Conservation (phyloP, 1,140 invertebrate species). For the Aphelenchoides fujianensis region DNA sequence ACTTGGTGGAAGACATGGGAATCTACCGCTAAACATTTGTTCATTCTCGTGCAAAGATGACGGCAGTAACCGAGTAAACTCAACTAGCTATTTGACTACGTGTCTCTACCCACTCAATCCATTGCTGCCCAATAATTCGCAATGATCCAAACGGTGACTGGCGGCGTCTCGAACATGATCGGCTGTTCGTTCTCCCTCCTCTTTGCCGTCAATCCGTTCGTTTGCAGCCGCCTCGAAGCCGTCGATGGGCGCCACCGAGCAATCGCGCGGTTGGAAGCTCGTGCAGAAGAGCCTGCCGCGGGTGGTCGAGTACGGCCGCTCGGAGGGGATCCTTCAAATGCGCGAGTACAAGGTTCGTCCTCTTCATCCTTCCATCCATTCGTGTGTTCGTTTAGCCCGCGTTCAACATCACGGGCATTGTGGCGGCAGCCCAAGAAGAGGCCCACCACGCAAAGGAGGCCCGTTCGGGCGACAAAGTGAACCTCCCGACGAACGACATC, state of each 20-base stretch:
- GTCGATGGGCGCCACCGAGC: conserved; percentile 28
- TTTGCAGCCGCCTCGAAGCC: conserved; percentile 11
- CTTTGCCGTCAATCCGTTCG: conserved; percentile 8
- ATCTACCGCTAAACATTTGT: too few relatives aligned
- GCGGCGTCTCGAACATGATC: conserved; percentile 49
- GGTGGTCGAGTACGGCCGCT: conserved; percentile 58
- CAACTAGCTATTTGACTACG: background rate
- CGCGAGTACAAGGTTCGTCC: conserved; percentile 31
- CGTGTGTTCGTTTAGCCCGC: conserved; percentile 13
- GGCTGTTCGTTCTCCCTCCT: conserved; percentile 11
- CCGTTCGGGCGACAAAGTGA: conserved; percentile 25
- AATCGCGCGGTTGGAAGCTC: conserved; percentile 50
- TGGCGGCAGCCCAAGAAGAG: conserved; percentile 60
- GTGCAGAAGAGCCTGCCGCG: conserved; percentile 58
- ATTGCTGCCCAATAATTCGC: background rate
- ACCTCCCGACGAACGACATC: conserved; percentile 61
- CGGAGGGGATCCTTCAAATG: conserved; percentile 57
- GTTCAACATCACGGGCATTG: conserved; percentile 61
- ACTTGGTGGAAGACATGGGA: too few relatives aligned
- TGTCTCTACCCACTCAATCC: too few relatives aligned
- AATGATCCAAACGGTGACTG: conserved; percentile 49
- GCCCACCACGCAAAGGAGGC: conserved; percentile 53
- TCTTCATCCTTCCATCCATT: background rate
- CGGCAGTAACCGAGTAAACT: too few relatives aligned
- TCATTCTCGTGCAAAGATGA: too few relatives aligned